Conservation (phyloP, 2,113 vertebrate genomes). For the Vombatus ursinus region DNA sequence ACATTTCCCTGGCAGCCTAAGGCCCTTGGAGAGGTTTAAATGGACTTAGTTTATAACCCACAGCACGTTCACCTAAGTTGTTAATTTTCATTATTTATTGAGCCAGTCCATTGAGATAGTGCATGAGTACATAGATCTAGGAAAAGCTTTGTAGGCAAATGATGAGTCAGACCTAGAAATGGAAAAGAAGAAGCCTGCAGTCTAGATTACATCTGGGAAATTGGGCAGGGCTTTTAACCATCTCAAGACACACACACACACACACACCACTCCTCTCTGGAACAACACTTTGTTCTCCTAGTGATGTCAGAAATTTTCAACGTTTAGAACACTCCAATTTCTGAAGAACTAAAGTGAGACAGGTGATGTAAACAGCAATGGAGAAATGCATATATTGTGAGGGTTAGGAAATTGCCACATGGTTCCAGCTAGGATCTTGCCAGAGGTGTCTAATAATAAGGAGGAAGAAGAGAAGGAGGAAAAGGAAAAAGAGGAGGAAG, state of each 20-base stretch:
- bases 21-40: neutral
- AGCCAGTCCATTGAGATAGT: constrained; percentile 26
- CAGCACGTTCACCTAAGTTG: neutral
- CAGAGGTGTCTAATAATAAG: neutral
- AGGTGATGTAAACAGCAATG: neutral
- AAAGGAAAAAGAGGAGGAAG: neutral
- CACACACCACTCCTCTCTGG: neutral
- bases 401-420: neutral
- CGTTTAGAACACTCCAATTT: neutral
- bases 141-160: neutral
- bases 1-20: neutral
- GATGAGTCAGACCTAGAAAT: neutral
- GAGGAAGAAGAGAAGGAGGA: neutral
- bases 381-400: neutral
- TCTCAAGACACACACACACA: neutral
- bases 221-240: neutral
- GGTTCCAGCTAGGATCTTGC: neutral
- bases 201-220: neutral
- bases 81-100: constrained; percentile 11
- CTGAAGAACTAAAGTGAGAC: neutral
- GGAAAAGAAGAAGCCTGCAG: neutral
- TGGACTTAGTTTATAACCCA: constrained; percentile 14
- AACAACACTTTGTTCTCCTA: neutral
- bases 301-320: neutral
- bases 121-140: neutral